phyloP scores from a whole-genome alignment of 2,888 invertebrate species.

The Apodemia zela region DNA sequence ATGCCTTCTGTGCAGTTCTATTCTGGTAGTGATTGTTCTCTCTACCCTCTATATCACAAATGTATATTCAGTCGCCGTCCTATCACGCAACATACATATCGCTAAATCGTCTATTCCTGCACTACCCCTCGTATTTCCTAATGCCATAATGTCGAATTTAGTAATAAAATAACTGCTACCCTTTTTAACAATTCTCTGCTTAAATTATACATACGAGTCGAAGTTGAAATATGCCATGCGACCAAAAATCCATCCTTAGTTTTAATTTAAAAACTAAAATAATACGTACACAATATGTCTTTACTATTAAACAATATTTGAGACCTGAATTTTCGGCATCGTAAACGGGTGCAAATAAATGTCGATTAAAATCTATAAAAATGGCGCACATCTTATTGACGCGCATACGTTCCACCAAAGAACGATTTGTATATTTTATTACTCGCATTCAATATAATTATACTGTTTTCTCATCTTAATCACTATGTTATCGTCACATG shows the following conservation, averaged over 20 bases:
- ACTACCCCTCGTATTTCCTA: not conserved
- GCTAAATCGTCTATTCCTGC: constrained; percentile 29
- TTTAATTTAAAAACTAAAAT: too few species aligned
- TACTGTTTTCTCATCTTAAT: too few species aligned
- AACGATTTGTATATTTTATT: too few species aligned
- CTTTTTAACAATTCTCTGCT: not conserved
- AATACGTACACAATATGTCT: too few species aligned
- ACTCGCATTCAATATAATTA: too few species aligned
- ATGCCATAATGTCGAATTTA: not conserved
- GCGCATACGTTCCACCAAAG: too few species aligned
- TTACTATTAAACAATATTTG: too few species aligned
- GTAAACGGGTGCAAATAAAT: too few species aligned
- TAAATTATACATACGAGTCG: not conserved
- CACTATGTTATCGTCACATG: not conserved
- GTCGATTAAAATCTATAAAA: too few species aligned
- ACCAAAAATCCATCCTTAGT: too few species aligned
- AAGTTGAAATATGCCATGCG: not conserved
- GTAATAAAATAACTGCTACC: not conserved
- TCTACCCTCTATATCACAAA: constrained; percentile 18
- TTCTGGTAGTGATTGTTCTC: not conserved
- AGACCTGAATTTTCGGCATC: too few species aligned
- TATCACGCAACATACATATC: constrained; percentile 67
- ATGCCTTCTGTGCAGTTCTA: not conserved
- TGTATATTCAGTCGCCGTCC: constrained; percentile 60
- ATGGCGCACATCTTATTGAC: too few species aligned